Conservation (phyloP, 2,797 vertebrate species). For the Macropodus opercularis region DNA sequence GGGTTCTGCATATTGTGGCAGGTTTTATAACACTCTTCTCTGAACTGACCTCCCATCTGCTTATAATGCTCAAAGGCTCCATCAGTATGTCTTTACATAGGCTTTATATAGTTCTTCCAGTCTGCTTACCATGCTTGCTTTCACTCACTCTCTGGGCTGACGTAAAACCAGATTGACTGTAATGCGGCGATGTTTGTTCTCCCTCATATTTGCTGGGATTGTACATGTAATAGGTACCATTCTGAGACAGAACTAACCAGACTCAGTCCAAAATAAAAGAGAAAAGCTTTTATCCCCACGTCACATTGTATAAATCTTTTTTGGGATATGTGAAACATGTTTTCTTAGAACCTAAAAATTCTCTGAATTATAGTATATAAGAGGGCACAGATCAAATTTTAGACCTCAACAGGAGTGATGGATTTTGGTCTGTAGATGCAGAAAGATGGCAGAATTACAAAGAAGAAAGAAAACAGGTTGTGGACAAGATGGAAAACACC, state of each 20-base stretch:
- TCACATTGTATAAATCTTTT: constrained; percentile 35
- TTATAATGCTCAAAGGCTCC: constrained; percentile 21
- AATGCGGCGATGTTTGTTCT: constrained; percentile 35
- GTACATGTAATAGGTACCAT: constrained; percentile 48
- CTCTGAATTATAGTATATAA: constrained; percentile 9
- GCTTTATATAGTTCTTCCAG: constrained; percentile 36
- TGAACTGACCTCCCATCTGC: constrained; percentile 50
- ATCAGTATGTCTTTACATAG: constrained; percentile 24
- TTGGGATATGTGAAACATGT: constrained; percentile 33
- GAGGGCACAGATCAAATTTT: constrained; percentile 22
- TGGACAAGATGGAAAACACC: neutral
- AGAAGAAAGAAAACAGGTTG: neutral
- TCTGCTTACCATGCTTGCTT: constrained; percentile 46
- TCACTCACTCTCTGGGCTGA: constrained; percentile 39
- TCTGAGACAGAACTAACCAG: constrained; percentile 16
- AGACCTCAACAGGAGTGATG: neutral
- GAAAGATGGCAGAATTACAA: constrained; percentile 6
- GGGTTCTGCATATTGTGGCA: constrained; percentile 17
- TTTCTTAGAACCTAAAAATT: constrained; percentile 11
- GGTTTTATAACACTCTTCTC: constrained; percentile 44
- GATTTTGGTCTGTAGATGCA: constrained; percentile 8
- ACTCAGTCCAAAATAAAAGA: constrained; percentile 27
- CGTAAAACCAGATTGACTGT: constrained; percentile 47
- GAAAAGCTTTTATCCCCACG: constrained; percentile 44
- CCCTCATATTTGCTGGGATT: constrained; percentile 5